Evolutionary conservation across 2,888 invertebrate genomes (phyloP).

Genomic region (Heteromyza rotundicornis): DNA sequence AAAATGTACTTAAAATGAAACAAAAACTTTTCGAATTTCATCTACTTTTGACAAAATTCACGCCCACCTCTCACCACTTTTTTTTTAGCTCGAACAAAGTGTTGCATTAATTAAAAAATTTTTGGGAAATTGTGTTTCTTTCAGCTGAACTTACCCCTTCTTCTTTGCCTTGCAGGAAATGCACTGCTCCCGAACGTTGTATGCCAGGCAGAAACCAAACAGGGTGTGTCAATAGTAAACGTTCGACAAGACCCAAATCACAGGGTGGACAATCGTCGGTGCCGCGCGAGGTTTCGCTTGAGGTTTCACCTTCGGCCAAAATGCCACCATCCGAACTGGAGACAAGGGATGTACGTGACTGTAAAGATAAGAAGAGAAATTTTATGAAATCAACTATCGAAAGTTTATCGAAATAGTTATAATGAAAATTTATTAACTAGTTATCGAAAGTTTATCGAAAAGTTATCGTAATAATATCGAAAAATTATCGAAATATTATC

Average conservation of each 20-base stretch:
- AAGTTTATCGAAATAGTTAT: background rate
- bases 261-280: slow-evolving; percentile 72
- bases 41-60: background rate
- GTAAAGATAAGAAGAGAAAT: slow-evolving; percentile 19
- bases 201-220: slow-evolving; percentile 96
- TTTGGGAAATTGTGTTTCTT: slow-evolving; percentile 14
- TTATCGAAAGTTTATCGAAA: no score
- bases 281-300: slow-evolving; percentile 69
- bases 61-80: no score
- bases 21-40: no score
- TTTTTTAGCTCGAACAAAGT: slow-evolving; percentile 7
- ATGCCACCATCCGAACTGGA: slow-evolving; percentile 67
- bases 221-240: slow-evolving; percentile 88
- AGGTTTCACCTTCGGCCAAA: slow-evolving; percentile 67
- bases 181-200: slow-evolving; percentile 91
- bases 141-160: slow-evolving; percentile 76
- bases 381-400: background rate
- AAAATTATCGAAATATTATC: no score
- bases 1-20: background rate
- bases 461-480: no score
- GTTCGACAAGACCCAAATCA: slow-evolving; percentile 83
- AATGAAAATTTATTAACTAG: background rate
- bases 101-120: slow-evolving; percentile 8
- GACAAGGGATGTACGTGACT: slow-evolving; percentile 63
- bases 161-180: slow-evolving; percentile 90